A percentile compares a stretch with the other conserved stretches of the same genome.
Conservation (phyloP, 2,113 vertebrate species). For the Crotalus viridis region DNA sequence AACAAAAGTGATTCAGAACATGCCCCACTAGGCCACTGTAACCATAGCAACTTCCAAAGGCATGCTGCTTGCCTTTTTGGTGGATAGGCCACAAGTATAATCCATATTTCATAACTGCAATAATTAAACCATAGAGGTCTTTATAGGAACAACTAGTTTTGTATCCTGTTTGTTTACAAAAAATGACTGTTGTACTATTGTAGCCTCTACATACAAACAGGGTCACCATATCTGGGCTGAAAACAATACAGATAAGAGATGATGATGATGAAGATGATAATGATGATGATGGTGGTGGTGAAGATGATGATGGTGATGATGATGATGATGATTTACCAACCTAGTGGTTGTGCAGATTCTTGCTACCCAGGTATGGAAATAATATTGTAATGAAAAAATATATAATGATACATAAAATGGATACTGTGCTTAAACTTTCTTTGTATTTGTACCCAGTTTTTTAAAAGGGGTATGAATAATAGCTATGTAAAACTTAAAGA, state of each 20-base stretch:
- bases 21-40: constrained; percentile 55
- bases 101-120: not conserved
- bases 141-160: constrained; percentile 6
- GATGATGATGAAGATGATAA: not conserved
- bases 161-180: not conserved
- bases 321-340: not conserved
- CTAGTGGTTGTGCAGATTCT: not conserved
- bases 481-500: not conserved
- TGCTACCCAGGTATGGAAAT: not conserved
- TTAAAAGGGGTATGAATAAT: not conserved
- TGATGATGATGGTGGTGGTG: too few relatives aligned
- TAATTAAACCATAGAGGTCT: constrained; percentile 12
- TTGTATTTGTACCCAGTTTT: not conserved
- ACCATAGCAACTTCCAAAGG: constrained; percentile 61
- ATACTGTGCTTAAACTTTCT: not conserved
- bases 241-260: not conserved
- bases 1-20: constrained; percentile 48
- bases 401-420: not conserved
- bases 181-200: constrained; percentile 37
- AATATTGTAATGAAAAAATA: not conserved
- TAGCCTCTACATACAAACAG: not conserved
- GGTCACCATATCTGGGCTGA: not conserved
- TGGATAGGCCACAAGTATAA: constrained; percentile 35
- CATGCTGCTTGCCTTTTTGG: constrained; percentile 10
- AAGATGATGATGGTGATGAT: not conserved